These are phyloP conservation scores for Protomyctophum bolini DNA, from an alignment of 2,113 vertebrate genomes.

Conservation along the genomic window DNA sequence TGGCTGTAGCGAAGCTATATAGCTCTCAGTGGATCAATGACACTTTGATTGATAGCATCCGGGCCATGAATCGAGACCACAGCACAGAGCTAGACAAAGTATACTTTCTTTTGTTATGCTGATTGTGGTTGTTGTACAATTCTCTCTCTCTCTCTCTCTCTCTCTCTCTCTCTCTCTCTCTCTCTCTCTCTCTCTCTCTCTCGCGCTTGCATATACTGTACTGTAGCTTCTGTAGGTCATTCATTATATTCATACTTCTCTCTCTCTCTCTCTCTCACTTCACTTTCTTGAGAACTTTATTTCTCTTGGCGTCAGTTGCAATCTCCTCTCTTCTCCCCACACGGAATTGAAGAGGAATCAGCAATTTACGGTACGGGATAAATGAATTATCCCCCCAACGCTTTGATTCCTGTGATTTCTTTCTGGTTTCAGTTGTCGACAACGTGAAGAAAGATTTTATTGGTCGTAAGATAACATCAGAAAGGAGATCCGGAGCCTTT, in stretches of 20 bases:
- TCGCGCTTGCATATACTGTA: neutral
- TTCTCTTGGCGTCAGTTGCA: conserved; percentile 41
- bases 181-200: conserved; percentile 18
- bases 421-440: conserved; percentile 7
- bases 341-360: conserved; percentile 34
- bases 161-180: conserved; percentile 12
- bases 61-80: conserved; percentile 47
- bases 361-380: conserved; percentile 22
- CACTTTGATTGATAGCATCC: conserved; percentile 43
- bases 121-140: conserved; percentile 51
- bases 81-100: conserved; percentile 39
- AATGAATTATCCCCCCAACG: conserved; percentile 35
- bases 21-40: conserved; percentile 42
- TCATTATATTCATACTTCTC: neutral
- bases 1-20: conserved; percentile 27
- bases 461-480: neutral
- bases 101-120: conserved; percentile 58
- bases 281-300: conserved; percentile 34
- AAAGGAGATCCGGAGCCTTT: too few species aligned
- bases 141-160: neutral
- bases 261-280: conserved; percentile 1
- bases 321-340: neutral
- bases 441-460: conserved; percentile 22
- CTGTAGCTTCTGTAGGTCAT: too few species aligned
- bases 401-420: conserved; percentile 47